Evolutionary conservation across 2,113 vertebrate species (phyloP).

Genomic region (Syngnathus typhle): DNA sequence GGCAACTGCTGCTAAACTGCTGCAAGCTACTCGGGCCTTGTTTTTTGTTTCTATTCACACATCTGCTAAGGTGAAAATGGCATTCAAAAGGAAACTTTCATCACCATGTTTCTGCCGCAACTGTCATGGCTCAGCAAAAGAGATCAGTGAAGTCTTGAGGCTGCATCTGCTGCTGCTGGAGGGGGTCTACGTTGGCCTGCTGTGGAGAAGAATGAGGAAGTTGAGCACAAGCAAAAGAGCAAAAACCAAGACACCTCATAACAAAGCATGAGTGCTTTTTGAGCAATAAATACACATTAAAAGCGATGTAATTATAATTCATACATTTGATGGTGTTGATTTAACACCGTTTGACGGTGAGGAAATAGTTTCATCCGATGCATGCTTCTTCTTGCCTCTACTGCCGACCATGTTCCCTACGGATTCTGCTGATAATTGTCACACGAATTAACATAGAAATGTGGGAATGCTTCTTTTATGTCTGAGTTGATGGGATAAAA

Average conservation of each 20-base stretch:
- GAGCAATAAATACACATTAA: background rate
- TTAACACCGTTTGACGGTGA: conserved; percentile 22
- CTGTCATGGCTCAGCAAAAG: conserved; percentile 52
- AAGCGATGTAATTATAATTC: too few relatives aligned
- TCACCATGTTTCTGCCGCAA: conserved; percentile 26
- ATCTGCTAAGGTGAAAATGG: conserved; percentile 3
- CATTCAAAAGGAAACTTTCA: conserved; percentile 2
- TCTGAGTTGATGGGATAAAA: conserved; percentile 24
- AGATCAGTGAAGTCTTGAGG: conserved; percentile 40
- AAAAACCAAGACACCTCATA: background rate
- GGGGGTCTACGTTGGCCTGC: conserved; percentile 30
- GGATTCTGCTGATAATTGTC: conserved; percentile 32
- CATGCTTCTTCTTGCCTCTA: conserved; percentile 40
- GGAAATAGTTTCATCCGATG: conserved; percentile 27
- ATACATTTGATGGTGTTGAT: background rate
- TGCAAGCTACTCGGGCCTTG: conserved; percentile 15
- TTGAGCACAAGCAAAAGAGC: conserved; percentile 17
- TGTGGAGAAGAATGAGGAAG: conserved; percentile 28
- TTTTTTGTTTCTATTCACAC: conserved; percentile 11
- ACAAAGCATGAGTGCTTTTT: background rate
- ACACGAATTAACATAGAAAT: conserved; percentile 47
- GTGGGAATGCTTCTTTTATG: conserved; percentile 47
- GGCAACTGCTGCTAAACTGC: conserved; percentile 26
- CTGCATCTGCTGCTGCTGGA: conserved; percentile 57
- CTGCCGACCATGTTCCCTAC: conserved; percentile 34